Percentiles rank a stretch among this genome's conserved stretches.
Conservation (phyloP, 2,113 vertebrate species). For the Halcyon senegalensis region DNA sequence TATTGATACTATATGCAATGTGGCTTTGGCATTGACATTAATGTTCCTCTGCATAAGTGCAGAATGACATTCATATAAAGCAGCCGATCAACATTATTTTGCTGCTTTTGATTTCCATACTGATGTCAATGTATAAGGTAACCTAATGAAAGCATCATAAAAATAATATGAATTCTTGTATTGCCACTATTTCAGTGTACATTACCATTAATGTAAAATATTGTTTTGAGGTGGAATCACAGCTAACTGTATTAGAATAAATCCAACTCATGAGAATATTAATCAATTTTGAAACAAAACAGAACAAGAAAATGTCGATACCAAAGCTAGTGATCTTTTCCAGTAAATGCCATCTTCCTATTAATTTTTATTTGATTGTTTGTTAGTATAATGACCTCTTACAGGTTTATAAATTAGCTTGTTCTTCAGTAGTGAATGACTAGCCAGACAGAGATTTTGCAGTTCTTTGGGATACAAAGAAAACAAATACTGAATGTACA, state of each 20-base stretch:
- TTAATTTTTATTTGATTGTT: neutral
- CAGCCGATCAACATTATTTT: conserved; percentile 9
- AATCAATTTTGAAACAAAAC: neutral
- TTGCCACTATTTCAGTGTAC: neutral
- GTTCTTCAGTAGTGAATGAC: neutral
- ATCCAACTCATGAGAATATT: neutral
- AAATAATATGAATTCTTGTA: neutral
- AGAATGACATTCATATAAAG: conserved; percentile 34
- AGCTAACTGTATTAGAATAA: neutral
- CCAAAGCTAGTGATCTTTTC: neutral
- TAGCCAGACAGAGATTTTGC: neutral
- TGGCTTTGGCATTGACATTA: conserved; percentile 29
- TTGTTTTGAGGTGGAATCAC: conserved; percentile 3
- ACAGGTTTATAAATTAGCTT: neutral
- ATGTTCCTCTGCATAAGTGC: conserved; percentile 22
- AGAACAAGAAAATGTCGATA: neutral
- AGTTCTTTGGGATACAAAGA: neutral
- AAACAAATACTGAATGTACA: neutral
- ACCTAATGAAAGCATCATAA: conserved; percentile 5
- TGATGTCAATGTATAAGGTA: neutral
- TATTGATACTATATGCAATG: conserved; percentile 5
- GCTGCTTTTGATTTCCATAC: conserved; percentile 34
- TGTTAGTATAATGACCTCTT: neutral
- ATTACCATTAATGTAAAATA: neutral
- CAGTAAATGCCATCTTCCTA: neutral